Evolutionary conservation across 2,113 vertebrate species (phyloP), one percentile per base, ranked within the genome.

Genomic region (Coptodon bakossiorum): DNA sequence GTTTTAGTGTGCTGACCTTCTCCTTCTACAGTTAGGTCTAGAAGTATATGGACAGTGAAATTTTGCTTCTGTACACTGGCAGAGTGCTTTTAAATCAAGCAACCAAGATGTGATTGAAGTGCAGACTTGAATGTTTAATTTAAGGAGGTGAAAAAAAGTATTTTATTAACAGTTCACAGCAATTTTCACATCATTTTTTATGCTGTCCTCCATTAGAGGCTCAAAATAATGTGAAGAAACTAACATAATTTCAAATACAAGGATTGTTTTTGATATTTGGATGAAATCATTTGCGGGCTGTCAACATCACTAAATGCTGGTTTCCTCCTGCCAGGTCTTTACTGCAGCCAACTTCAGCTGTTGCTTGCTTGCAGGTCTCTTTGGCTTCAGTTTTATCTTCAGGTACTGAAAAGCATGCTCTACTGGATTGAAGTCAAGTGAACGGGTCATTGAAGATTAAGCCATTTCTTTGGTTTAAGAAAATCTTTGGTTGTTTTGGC

Each of bases 261-360:
- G 34, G 61, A 2, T 22, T 68, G 3, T 43, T 73, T 73, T 73
- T 14, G 6, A 16, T 16, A 73, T 43, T 45, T 73, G 38, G 66
- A 73, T 73, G 22, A 45, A 71, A 43, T 71, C 38, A 24, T 71
- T 43, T 71, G 12, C 12, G 43, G 66, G 11, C 36, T 24, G 38
- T 71, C 36, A 40, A 71, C n/a, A 71, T 71, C 66, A 43, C n/a
- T 40, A 71, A 71, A 71, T 71, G 36, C 66, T 43, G 12, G 66
- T 43, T 71, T 71, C 19, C n/a, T 71, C 66, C 36, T 43, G 66
- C 36, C n/a, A 71, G 36, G n/a, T 24, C 66, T 71, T 71, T 24
- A 24, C 36, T 71, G 66, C n/a, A 9, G 36, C 36, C 36, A 43
- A 9, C 7, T 71, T 45, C 38, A 45, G 68, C 38, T 73, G 68